Percentiles rank a stretch among this genome's conserved stretches.
These are phyloP conservation scores for Harpalus rubripes DNA, from an alignment of 2,888 invertebrate genomes.

Conservation along the genomic window DNA sequence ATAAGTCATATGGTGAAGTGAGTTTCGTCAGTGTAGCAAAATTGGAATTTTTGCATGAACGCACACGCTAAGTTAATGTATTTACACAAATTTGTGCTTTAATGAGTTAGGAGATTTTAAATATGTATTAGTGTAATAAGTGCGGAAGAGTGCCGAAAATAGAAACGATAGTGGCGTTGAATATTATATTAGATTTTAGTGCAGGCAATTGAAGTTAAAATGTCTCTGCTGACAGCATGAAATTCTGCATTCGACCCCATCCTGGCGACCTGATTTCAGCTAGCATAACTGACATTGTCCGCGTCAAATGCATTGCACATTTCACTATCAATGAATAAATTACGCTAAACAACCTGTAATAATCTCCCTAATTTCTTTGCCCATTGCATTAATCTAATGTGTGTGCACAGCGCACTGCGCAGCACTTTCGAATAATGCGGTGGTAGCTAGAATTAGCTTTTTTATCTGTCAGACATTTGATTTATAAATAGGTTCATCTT, in stretches of 20 bases:
- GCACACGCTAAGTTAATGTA: no score
- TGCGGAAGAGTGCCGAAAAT: background rate
- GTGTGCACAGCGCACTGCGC: background rate
- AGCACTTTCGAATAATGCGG: conserved; percentile 16
- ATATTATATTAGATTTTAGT: conserved; percentile 4
- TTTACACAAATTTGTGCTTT: background rate
- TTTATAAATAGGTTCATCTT: conserved; percentile 35
- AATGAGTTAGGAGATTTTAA: background rate
- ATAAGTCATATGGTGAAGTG: no score
- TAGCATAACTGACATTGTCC: conserved; percentile 33
- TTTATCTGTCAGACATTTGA: conserved; percentile 18
- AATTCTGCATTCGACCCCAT: background rate
- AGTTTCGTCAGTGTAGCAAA: no score
- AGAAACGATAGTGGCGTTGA: background rate
- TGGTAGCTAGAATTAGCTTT: conserved; percentile 11
- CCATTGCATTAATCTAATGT: conserved; percentile 47
- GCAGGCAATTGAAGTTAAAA: background rate
- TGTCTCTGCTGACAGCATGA: background rate
- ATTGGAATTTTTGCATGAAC: no score
- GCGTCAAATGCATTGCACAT: conserved; percentile 44
- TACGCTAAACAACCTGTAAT: conserved; percentile 53
- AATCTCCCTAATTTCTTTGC: conserved; percentile 53
- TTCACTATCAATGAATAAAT: conserved; percentile 56
- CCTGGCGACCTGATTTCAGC: background rate
- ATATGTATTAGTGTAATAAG: background rate